Conservation (phyloP, 2,888 invertebrate species). For the Himalopsyche tibetana region DNA sequence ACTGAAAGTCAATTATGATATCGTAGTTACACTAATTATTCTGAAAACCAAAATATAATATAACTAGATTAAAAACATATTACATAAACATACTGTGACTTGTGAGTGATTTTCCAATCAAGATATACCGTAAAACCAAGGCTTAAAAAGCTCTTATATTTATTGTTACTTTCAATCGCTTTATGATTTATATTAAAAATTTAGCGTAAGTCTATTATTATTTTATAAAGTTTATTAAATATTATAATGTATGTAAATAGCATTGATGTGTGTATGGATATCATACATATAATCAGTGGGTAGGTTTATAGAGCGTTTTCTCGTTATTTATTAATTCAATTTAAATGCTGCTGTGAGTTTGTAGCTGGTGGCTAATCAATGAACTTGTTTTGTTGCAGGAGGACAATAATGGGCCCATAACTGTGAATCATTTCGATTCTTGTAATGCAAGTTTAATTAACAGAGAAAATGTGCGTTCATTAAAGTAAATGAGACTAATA, state of each 20-base stretch:
- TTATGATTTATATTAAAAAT: too few species aligned
- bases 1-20: too few species aligned
- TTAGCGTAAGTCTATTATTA: too few species aligned
- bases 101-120: too few species aligned
- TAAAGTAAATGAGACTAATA: conserved; percentile 19
- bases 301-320: not conserved
- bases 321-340: conserved; percentile 6
- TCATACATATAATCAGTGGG: not conserved
- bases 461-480: conserved; percentile 48
- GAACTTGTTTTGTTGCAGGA: conserved; percentile 25
- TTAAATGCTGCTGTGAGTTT: conserved; percentile 24
- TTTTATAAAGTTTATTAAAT: too few species aligned
- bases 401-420: conserved; percentile 53
- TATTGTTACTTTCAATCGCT: not conserved
- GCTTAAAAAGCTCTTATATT: too few species aligned
- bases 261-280: not conserved
- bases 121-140: too few species aligned
- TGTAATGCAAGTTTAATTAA: conserved; percentile 54
- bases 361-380: conserved; percentile 39
- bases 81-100: too few species aligned
- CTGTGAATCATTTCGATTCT: conserved; percentile 52
- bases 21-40: too few species aligned
- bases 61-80: too few species aligned
- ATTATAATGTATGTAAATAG: not conserved
- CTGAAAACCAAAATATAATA: too few species aligned